Conservation (phyloP, 2,113 vertebrate genomes). For the Thunnus maccoyii region DNA sequence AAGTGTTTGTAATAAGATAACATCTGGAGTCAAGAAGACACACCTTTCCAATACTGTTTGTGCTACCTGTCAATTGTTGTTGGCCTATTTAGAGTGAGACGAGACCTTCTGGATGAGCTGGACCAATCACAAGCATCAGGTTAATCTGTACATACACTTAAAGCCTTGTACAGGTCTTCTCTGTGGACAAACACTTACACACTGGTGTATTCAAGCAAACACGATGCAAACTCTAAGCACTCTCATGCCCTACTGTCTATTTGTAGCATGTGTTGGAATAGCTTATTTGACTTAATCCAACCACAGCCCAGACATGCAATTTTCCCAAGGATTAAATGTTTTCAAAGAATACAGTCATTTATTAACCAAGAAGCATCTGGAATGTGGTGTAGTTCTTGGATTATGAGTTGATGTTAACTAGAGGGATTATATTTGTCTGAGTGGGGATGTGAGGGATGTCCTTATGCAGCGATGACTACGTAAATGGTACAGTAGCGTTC, state of each 20-base stretch:
- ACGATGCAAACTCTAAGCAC: constrained; percentile 13
- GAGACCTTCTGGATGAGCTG: constrained; percentile 56
- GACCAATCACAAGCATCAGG: constrained; percentile 63
- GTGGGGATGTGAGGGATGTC: constrained; percentile 47
- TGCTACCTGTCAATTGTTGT: constrained; percentile 64
- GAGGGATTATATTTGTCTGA: constrained; percentile 64
- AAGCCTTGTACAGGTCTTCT: constrained; percentile 36
- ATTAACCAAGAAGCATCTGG: constrained; percentile 64
- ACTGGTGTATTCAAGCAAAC: constrained; percentile 24
- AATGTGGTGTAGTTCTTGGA: constrained; percentile 55
- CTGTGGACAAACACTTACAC: constrained; percentile 21
- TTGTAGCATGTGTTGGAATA: constrained; percentile 48
- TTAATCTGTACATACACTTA: constrained; percentile 69
- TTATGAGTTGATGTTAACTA: constrained; percentile 65
- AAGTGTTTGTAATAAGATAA: constrained; percentile 44
- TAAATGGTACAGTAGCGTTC: constrained; percentile 18
- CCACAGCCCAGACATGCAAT: constrained; percentile 50
- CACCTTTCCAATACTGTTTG: constrained; percentile 22
- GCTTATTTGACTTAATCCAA: constrained; percentile 65
- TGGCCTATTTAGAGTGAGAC: constrained; percentile 61
- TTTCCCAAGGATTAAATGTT: constrained; percentile 56
- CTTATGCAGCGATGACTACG: constrained; percentile 8
- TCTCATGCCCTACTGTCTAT: constrained; percentile 21
- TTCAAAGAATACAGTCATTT: constrained; percentile 68
- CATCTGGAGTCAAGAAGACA: constrained; percentile 44